These are phyloP conservation scores for Gryllus longicercus DNA, from an alignment of 2,888 invertebrate genomes.

Conservation along the genomic window DNA sequence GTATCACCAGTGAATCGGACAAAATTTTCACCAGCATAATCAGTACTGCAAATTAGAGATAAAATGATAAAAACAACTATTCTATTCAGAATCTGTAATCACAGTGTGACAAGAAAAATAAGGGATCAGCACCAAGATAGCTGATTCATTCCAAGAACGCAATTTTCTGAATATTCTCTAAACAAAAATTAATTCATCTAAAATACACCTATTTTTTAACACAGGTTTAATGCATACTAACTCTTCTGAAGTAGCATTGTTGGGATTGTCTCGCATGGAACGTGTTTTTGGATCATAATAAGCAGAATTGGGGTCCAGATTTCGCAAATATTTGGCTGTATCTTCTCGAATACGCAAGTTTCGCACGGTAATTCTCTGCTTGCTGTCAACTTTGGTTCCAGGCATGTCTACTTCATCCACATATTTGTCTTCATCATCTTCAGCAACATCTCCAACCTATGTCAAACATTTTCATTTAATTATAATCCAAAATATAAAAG, in stretches of 20 bases:
- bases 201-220: too few species aligned
- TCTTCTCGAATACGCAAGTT: slow-evolving; percentile 98
- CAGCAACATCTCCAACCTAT: slow-evolving; percentile 65
- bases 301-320: slow-evolving; percentile 94
- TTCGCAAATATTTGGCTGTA: slow-evolving; percentile 96
- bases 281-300: slow-evolving; percentile 99
- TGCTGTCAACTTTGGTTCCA: slow-evolving; percentile 98
- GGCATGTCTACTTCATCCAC: slow-evolving; percentile 97
- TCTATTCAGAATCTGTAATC: background rate
- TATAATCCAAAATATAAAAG: background rate
- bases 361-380: slow-evolving; percentile 97
- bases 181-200: too few species aligned
- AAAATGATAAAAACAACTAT: background rate
- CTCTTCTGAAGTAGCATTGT: slow-evolving; percentile 44
- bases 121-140: too few species aligned
- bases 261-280: slow-evolving; percentile 96
- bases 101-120: too few species aligned
- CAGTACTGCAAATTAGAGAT: slow-evolving; percentile 50
- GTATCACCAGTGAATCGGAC: slow-evolving; percentile 94
- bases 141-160: too few species aligned
- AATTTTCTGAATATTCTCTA: too few species aligned
- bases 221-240: slow-evolving; percentile 18
- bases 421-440: slow-evolving; percentile 89
- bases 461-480: background rate
- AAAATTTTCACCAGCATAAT: slow-evolving; percentile 95